These are phyloP conservation scores for Rhynchopsitta pachyrhyncha DNA, from an alignment of 2,113 vertebrate species.

Conservation along the genomic window DNA sequence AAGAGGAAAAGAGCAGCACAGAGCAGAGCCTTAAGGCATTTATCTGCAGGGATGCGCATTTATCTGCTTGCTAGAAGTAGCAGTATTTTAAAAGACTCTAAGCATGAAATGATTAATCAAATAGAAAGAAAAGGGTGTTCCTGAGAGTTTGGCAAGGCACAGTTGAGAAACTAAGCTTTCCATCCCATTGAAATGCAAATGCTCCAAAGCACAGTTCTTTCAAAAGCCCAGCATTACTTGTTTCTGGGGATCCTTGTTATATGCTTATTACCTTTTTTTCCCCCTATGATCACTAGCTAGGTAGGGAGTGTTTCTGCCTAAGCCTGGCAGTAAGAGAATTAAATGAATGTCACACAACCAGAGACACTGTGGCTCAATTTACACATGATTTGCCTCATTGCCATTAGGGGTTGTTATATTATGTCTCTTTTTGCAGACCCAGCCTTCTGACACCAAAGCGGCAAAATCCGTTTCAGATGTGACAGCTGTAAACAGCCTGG, in stretches of 20 bases:
- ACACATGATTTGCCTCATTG: background rate
- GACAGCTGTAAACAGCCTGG: conserved; percentile 3
- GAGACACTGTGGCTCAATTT: background rate
- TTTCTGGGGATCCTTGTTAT: conserved; percentile 25
- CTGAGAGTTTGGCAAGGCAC: conserved; percentile 36
- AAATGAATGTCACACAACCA: background rate
- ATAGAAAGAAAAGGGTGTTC: conserved; percentile 45
- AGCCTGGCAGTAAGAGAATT: background rate
- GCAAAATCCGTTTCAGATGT: conserved; percentile 1
- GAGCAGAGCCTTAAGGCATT: background rate
- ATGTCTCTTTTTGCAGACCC: background rate
- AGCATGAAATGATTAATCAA: conserved; percentile 64
- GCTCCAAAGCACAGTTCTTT: background rate
- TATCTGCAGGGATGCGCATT: conserved; percentile 6
- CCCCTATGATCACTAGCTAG: background rate
- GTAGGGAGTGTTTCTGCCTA: background rate
- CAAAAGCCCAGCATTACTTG: background rate
- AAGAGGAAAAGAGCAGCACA: background rate
- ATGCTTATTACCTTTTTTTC: background rate
- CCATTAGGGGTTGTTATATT: background rate
- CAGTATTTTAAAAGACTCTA: conserved; percentile 33
- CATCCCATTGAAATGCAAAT: conserved; percentile 69
- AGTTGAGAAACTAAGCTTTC: conserved; percentile 42
- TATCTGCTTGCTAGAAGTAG: conserved; percentile 22
- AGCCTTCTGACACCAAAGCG: background rate